A percentile compares a stretch with the other conserved stretches of the same genome.
Evolutionary conservation across 2,113 vertebrate genomes (phyloP).

Genomic region (Seriola rivoliana): DNA sequence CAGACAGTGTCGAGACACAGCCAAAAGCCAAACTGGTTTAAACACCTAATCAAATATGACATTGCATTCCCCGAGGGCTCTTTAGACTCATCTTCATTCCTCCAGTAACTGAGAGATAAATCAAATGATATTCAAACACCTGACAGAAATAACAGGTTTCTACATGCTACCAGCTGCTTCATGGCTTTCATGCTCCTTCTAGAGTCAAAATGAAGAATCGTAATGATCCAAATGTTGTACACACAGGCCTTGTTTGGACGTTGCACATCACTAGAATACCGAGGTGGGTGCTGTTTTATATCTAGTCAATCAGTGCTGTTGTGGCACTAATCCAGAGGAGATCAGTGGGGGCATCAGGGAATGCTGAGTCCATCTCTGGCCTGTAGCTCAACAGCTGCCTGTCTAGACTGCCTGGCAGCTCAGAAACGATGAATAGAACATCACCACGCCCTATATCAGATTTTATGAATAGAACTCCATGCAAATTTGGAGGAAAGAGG

Average conservation of each 20-base stretch:
- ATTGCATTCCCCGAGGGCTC: not conserved
- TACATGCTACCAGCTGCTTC: not conserved
- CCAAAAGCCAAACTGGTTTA: slow-evolving; percentile 19
- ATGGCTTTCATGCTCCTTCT: not conserved
- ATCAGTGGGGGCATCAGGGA: slow-evolving; percentile 59
- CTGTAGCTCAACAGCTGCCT: slow-evolving; percentile 55
- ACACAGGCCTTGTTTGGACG: not conserved
- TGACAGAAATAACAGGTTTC: slow-evolving; percentile 28
- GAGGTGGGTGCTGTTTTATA: slow-evolving; percentile 11
- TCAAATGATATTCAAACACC: not conserved
- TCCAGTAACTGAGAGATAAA: not conserved
- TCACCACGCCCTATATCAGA: slow-evolving; percentile 39
- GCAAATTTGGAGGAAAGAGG: not conserved
- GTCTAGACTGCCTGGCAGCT: slow-evolving; percentile 70
- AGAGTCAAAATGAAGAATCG: not conserved
- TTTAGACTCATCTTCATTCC: slow-evolving; percentile 12
- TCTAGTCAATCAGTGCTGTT: slow-evolving; percentile 13
- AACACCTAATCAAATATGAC: slow-evolving; percentile 40
- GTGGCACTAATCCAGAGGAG: slow-evolving; percentile 67
- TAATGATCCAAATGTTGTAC: not conserved
- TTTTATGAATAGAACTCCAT: not conserved
- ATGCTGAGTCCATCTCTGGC: slow-evolving; percentile 61
- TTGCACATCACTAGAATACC: slow-evolving; percentile 23
- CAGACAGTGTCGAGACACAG: slow-evolving; percentile 1
- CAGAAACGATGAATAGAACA: slow-evolving; percentile 25